These are phyloP conservation scores for Corapipo altera DNA, from an alignment of 2,113 vertebrate species.

Conservation along the genomic window DNA sequence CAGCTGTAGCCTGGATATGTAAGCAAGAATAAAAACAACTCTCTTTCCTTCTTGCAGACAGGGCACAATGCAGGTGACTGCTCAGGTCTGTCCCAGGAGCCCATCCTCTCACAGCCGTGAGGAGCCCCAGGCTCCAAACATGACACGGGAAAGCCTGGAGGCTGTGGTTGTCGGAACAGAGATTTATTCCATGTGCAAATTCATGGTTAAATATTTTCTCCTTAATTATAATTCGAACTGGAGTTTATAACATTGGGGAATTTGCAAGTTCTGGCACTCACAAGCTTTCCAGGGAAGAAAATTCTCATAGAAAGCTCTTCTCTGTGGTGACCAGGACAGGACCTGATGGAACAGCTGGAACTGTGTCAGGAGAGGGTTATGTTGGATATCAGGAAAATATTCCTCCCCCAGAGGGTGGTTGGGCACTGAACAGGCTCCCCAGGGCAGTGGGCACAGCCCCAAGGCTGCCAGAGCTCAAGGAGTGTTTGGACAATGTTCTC, in stretches of 20 bases:
- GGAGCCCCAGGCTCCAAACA: background rate
- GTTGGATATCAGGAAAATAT: background rate
- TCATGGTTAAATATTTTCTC: background rate
- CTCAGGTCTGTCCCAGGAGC: background rate
- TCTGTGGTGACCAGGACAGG: background rate
- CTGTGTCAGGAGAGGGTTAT: background rate
- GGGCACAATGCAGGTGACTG: background rate
- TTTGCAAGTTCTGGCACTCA: background rate
- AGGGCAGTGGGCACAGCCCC: background rate
- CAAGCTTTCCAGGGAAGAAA: background rate
- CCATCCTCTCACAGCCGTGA: background rate
- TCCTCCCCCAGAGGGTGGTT: background rate
- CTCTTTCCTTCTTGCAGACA: background rate
- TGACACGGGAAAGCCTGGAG: background rate
- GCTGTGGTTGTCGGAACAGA: background rate
- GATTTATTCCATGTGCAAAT: background rate
- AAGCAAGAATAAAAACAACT: background rate
- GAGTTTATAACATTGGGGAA: background rate
- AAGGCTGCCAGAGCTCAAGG: background rate
- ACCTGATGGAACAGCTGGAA: background rate
- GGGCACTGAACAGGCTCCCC: background rate
- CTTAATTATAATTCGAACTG: background rate
- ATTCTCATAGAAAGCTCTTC: background rate
- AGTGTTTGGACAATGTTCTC: accelerated
- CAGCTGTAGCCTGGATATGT: background rate